Evolutionary conservation across 2,797 vertebrate genomes (phyloP).

Genomic region (Psittacula echo): DNA sequence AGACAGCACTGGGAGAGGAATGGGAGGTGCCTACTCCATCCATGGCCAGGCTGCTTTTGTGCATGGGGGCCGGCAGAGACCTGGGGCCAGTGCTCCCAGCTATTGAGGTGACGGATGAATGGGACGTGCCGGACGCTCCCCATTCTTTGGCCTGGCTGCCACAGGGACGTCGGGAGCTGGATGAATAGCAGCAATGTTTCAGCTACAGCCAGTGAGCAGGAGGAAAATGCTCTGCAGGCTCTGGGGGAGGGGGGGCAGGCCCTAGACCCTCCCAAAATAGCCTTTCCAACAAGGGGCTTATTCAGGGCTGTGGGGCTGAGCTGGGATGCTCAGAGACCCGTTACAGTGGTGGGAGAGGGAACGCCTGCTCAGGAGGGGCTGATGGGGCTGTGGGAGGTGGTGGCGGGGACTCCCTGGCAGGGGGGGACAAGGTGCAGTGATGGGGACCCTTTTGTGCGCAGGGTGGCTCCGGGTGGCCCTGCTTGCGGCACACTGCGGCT

Average conservation of each 20-base stretch:
- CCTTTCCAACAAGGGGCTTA: conserved; percentile 56
- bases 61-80: conserved; percentile 3
- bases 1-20: background rate
- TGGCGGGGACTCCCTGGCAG: background rate
- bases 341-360: rapidly evolving
- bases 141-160: background rate
- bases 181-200: conserved; percentile 68
- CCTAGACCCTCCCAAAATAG: conserved; percentile 36
- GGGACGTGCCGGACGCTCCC: conserved; percentile 62
- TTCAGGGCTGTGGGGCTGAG: conserved; percentile 17
- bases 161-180: background rate
- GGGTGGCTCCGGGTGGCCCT: background rate
- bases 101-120: conserved; percentile 73
- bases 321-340: background rate
- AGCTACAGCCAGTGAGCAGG: conserved; percentile 24
- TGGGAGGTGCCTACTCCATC: conserved; percentile 21
- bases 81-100: background rate
- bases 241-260: conserved; percentile 15
- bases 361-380: background rate
- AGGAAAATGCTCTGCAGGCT: background rate
- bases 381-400: rapidly evolving
- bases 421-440: background rate
- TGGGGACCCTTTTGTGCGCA: conserved; percentile 32
- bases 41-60: conserved; percentile 36
- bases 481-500: background rate